Percentiles rank a stretch among this genome's conserved stretches.
Conservation (phyloP, 2,888 invertebrate species). For the Silvanus unidentatus region DNA sequence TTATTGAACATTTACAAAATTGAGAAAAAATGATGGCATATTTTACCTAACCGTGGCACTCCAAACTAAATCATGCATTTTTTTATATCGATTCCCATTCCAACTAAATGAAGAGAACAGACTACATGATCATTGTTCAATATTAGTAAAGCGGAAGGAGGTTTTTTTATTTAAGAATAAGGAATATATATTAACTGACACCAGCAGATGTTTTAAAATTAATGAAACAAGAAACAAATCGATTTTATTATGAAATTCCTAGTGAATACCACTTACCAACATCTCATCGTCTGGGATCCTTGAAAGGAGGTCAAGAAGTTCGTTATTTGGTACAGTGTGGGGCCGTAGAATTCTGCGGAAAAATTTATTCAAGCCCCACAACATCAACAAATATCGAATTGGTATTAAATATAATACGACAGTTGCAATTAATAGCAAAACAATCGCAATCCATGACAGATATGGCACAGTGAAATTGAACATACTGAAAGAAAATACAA, state of each 20-base stretch:
- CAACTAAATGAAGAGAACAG: too few species aligned
- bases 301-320: conserved; percentile 88
- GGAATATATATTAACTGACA: conserved; percentile 14
- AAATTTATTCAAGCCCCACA: conserved; percentile 94
- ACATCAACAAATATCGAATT: conserved; percentile 79
- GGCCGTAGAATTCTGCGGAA: conserved; percentile 87
- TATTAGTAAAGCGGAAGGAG: too few species aligned
- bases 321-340: conserved; percentile 94
- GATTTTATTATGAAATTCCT: conserved; percentile 2
- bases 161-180: too few species aligned
- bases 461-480: conserved; percentile 97
- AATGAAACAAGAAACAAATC: conserved; percentile 11
- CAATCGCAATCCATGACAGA: conserved; percentile 86
- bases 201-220: conserved; percentile 24
- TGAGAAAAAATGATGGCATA: too few species aligned
- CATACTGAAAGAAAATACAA: conserved; percentile 55
- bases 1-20: too few species aligned
- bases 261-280: conserved; percentile 73
- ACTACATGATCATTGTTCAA: too few species aligned
- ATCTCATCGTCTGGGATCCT: conserved; percentile 92
- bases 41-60: too few species aligned
- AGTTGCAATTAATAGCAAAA: conserved; percentile 66
- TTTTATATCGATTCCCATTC: too few species aligned
- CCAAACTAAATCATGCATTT: too few species aligned
- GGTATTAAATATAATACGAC: conserved; percentile 85